Evolutionary conservation across 2,113 vertebrate species (phyloP).

Genomic region (Ptychochromis oligacanthus): DNA sequence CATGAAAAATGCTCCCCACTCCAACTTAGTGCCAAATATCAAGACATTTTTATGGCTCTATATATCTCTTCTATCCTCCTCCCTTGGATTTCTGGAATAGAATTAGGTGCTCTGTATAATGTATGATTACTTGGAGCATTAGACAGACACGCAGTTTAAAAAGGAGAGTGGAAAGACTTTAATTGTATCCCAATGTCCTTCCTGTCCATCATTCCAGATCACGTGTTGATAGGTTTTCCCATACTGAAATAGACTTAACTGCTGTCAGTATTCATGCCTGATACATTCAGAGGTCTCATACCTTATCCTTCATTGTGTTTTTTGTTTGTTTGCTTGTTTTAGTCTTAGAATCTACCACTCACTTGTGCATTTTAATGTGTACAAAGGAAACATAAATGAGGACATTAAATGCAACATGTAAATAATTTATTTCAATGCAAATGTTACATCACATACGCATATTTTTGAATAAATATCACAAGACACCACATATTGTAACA

Average conservation of each 20-base stretch:
- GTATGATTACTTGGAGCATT: constrained; percentile 23
- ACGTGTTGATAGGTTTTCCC: constrained; percentile 32
- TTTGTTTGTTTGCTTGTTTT: too few relatives aligned
- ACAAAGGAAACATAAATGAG: constrained; percentile 11
- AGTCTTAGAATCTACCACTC: not conserved
- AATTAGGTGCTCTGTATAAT: constrained; percentile 29
- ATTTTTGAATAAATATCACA: constrained; percentile 77
- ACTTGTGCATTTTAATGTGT: not conserved
- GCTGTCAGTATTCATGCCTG: not conserved
- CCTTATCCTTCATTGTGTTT: not conserved
- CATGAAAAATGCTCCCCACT: constrained; percentile 1
- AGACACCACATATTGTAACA: constrained; percentile 64
- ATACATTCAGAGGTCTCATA: not conserved
- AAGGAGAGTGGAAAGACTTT: constrained; percentile 51
- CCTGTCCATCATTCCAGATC: constrained; percentile 30
- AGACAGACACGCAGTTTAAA: constrained; percentile 14
- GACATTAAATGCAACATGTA: constrained; percentile 57
- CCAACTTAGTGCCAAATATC: not conserved
- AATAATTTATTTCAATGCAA: constrained; percentile 81
- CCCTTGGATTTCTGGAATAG: constrained; percentile 4
- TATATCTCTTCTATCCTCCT: constrained; percentile 32
- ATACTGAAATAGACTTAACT: constrained; percentile 48
- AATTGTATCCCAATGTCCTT: constrained; percentile 14
- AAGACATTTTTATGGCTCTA: constrained; percentile 25
- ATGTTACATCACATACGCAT: constrained; percentile 56